Conservation (phyloP, 2,888 invertebrate genomes). For the Iselma pallidipennis region DNA sequence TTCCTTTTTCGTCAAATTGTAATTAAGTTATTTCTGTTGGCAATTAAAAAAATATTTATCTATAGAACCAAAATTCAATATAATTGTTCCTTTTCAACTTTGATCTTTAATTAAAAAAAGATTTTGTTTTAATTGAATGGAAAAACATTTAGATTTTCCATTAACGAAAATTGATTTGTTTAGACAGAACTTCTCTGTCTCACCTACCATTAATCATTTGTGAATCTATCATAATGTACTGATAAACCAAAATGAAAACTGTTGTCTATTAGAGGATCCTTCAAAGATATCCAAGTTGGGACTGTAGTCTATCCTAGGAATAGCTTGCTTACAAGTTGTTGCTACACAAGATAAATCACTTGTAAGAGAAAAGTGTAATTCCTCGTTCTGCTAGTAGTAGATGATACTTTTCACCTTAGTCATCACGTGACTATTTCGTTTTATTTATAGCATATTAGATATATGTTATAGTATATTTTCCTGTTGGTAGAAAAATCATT, state of each 20-base stretch:
- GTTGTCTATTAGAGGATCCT: background rate
- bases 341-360: conserved; percentile 28
- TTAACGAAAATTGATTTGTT: background rate
- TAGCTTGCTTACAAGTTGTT: no score
- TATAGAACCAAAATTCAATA: background rate
- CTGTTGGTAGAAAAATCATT: background rate
- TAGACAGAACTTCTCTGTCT: background rate
- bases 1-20: background rate
- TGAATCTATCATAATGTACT: background rate
- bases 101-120: no score
- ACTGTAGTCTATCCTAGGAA: background rate
- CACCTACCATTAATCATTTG: background rate
- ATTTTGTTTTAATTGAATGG: no score
- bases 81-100: background rate
- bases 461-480: background rate
- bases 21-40: background rate
- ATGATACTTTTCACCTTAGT: background rate
- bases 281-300: background rate
- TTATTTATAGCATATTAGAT: background rate
- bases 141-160: background rate
- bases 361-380: background rate
- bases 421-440: no score
- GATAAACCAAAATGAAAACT: background rate
- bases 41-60: background rate
- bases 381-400: background rate